Percentiles rank a stretch among this genome's conserved stretches.
Evolutionary conservation across 2,797 vertebrate species (phyloP).

Genomic region (Nannoperca obscura): DNA sequence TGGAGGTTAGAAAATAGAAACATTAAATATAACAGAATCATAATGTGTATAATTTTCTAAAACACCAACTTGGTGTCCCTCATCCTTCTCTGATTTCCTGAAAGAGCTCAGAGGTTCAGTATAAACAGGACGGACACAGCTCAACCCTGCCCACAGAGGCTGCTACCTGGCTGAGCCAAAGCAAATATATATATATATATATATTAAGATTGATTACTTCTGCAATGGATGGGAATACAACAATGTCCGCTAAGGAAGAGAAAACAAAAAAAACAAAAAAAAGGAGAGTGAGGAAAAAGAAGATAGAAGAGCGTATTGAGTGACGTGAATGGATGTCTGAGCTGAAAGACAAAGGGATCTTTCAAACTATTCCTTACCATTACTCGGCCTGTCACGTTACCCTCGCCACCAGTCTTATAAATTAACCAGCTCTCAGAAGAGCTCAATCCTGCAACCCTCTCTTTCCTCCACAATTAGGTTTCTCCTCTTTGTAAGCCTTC

Average conservation of each 20-base stretch:
- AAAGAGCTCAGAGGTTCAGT: slow-evolving; percentile 37
- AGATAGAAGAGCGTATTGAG: slow-evolving; percentile 66
- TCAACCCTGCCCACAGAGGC: slow-evolving; percentile 33
- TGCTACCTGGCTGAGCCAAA: slow-evolving; percentile 46
- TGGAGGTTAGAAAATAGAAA: slow-evolving; percentile 65
- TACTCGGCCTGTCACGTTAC: slow-evolving; percentile 80
- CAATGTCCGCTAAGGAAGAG: slow-evolving; percentile 49
- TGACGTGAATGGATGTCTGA: slow-evolving; percentile 71
- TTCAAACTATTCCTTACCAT: slow-evolving; percentile 78
- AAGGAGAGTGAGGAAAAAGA: slow-evolving; percentile 61
- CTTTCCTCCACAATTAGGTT: slow-evolving; percentile 77
- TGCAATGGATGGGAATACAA: slow-evolving; percentile 46
- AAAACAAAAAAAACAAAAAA: slow-evolving; percentile 23
- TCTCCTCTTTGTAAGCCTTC: slow-evolving; percentile 72
- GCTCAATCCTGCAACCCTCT: slow-evolving; percentile 66
- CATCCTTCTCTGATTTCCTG: not conserved
- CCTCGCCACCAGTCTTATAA: slow-evolving; percentile 76
- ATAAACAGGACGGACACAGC: slow-evolving; percentile 52
- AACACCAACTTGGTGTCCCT: slow-evolving; percentile 5
- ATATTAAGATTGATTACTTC: slow-evolving; percentile 73
- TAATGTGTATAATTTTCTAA: slow-evolving; percentile 44
- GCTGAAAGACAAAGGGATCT: slow-evolving; percentile 78
- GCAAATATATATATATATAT: slow-evolving; percentile 44
- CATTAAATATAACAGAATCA: slow-evolving; percentile 43
- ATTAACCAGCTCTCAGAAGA: slow-evolving; percentile 81